Percentiles rank a stretch among this genome's conserved stretches.
Conservation (phyloP, 2,888 invertebrate species). For the Geotrupes spiniger region DNA sequence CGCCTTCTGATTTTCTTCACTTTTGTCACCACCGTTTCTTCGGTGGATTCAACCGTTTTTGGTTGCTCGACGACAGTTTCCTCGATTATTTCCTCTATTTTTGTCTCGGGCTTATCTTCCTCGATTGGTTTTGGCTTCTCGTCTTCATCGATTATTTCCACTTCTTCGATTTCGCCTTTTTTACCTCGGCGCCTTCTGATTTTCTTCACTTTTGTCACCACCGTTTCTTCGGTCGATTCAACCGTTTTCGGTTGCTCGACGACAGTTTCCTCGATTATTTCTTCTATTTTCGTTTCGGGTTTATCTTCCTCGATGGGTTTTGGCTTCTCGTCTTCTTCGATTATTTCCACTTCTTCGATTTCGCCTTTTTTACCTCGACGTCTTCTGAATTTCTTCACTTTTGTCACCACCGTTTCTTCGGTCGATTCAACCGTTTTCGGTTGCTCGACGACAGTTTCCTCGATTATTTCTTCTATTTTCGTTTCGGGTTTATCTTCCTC, state of each 20-base stretch:
- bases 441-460: conserved; percentile 11
- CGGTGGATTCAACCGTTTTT: conserved; percentile 42
- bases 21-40: conserved; percentile 45
- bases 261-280: no score
- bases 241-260: no score
- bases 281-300: no score
- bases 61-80: conserved; percentile 39
- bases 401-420: conserved; percentile 57
- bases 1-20: conserved; percentile 31
- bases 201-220: no score
- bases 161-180: no score
- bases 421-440: conserved; percentile 51
- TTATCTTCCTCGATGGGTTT: no score
- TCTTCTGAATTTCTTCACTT: conserved; percentile 50
- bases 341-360: conserved; percentile 41
- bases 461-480: conserved; percentile 29
- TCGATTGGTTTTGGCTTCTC: no score
- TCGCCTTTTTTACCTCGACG: conserved; percentile 34
- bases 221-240: no score
- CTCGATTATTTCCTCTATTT: conserved; percentile 40
- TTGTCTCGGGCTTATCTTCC: conserved; percentile 24
- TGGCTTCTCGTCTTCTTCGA: conserved; percentile 43
- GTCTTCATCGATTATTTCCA: no score
- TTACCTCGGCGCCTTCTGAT: no score
- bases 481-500: conserved; percentile 54